These are phyloP conservation scores for Erebia aethiops DNA, from an alignment of 2,888 invertebrate species.

Conservation along the genomic window DNA sequence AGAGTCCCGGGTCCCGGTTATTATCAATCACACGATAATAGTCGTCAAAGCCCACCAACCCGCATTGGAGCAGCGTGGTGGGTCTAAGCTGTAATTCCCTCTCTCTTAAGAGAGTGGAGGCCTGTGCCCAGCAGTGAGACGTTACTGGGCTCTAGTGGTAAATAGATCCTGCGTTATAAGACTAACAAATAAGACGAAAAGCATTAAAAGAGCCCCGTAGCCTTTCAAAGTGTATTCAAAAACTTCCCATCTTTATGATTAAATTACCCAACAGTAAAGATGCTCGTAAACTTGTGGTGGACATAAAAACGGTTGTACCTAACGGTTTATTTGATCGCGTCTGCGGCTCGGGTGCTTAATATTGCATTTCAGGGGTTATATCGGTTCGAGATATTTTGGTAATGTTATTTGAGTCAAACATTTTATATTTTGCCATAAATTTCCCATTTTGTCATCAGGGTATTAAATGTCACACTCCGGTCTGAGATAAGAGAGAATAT, in stretches of 20 bases:
- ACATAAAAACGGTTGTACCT: conserved; percentile 4
- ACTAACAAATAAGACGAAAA: neutral
- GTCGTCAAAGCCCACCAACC: no score
- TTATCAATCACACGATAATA: no score
- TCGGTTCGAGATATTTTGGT: no score
- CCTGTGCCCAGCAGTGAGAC: no score
- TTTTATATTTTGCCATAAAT: no score
- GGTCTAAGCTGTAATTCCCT: no score
- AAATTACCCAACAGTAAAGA: conserved; percentile 11
- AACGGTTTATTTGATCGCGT: conserved; percentile 4
- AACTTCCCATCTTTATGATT: conserved; percentile 5
- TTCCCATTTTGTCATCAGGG: no score
- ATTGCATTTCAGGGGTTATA: neutral
- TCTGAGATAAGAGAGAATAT: neutral
- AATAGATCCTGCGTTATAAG: neutral
- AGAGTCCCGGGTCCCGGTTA: no score
- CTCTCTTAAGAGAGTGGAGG: no score
- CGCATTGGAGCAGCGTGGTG: no score
- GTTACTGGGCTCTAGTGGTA: no score
- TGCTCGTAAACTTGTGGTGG: conserved; percentile 7
- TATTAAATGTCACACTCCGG: neutral
- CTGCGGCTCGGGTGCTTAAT: neutral
- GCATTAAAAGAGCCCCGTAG: neutral
- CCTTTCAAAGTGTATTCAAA: neutral
- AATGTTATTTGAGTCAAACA: no score